Conservation (phyloP, 2,797 vertebrate genomes). For the Tapera naevia region DNA sequence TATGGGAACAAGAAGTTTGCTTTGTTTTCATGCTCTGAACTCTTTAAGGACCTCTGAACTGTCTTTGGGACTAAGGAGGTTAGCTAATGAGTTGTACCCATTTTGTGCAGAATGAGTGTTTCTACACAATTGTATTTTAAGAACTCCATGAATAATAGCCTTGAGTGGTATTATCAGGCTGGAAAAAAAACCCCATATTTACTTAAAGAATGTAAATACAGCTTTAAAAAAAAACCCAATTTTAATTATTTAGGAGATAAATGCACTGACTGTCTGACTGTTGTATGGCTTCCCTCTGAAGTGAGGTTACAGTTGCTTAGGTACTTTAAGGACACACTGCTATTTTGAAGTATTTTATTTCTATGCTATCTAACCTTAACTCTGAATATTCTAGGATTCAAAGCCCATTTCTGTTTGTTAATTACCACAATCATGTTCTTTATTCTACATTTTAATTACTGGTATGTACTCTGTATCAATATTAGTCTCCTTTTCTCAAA, state of each 20-base stretch:
- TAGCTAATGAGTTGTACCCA: background rate
- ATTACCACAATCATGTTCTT: background rate
- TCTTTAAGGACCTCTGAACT: background rate
- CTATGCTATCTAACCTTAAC: background rate
- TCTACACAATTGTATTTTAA: background rate
- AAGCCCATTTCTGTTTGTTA: background rate
- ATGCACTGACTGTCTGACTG: background rate
- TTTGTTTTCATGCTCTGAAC: background rate
- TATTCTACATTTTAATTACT: background rate
- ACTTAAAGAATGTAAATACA: constrained; percentile 1
- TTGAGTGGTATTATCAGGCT: background rate
- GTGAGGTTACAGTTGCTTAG: background rate
- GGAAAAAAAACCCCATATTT: background rate
- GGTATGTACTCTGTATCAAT: background rate
- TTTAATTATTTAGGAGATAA: constrained; percentile 27
- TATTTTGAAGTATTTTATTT: background rate
- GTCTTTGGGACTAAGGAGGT: background rate
- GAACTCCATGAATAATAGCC: background rate
- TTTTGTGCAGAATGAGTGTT: background rate
- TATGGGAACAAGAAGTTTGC: background rate
- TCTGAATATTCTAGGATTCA: background rate
- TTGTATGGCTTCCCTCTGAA: constrained; percentile 3
- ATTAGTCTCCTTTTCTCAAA: background rate
- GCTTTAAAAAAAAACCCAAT: background rate
- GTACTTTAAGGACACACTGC: background rate